Evolutionary conservation across 2,113 vertebrate species (phyloP).

Genomic region (Setophaga petechia): DNA sequence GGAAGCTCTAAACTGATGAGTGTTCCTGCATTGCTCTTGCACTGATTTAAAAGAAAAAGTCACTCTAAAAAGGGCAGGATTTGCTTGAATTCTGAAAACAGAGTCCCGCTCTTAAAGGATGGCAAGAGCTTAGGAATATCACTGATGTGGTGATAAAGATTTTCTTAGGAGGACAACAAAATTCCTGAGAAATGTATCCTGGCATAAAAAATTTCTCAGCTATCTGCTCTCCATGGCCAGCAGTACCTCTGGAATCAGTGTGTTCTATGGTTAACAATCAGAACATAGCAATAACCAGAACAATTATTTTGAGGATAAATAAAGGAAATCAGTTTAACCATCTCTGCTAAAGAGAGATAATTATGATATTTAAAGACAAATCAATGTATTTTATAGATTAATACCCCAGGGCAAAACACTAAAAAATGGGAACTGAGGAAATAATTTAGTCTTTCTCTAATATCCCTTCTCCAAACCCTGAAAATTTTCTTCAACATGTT

Average conservation of each 20-base stretch:
- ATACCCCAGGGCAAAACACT: accelerated
- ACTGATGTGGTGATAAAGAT: not conserved
- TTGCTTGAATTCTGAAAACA: not conserved
- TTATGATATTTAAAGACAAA: not conserved
- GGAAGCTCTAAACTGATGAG: not conserved
- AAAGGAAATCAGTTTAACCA: not conserved
- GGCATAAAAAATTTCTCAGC: not conserved
- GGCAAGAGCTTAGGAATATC: not conserved
- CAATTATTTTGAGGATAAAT: not conserved
- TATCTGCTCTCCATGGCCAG: not conserved
- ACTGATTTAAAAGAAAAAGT: not conserved
- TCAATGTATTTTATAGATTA: not conserved
- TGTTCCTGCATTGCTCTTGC: not conserved
- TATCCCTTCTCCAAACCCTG: not conserved
- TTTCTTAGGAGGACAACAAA: not conserved
- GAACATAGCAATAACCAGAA: not conserved
- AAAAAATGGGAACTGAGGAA: not conserved
- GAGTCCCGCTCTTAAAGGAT: not conserved
- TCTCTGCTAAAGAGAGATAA: not conserved
- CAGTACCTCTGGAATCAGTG: not conserved
- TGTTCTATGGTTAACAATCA: not conserved
- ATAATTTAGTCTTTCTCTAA: not conserved
- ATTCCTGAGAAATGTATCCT: not conserved
- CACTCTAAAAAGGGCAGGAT: not conserved
- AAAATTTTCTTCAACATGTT: not conserved